phyloP scores from a whole-genome alignment of 2,113 vertebrate species.

The Halcyon malimbica region DNA sequence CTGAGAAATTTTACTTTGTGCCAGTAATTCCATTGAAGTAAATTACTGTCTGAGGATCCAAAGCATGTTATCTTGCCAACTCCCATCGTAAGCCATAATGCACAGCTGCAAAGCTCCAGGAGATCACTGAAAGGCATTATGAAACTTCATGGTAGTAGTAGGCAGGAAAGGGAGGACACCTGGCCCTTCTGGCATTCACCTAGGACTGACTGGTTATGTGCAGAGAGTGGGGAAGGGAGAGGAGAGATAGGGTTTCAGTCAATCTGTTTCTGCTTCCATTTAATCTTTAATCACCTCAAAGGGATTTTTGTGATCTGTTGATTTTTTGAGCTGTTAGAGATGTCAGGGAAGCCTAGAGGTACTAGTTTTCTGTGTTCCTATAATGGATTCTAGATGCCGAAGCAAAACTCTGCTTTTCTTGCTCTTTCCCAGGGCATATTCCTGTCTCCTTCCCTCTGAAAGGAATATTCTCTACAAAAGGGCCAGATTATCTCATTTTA shows the following conservation, averaged over 20 bases:
- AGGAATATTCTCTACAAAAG: neutral
- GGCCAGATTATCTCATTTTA: neutral
- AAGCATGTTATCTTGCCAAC: neutral
- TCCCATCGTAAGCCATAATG: neutral
- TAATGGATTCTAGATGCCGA: neutral
- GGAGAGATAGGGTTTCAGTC: neutral
- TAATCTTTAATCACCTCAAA: neutral
- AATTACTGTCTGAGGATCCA: constrained; percentile 12
- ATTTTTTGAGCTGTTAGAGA: neutral
- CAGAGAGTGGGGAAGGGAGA: neutral
- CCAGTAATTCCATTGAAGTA: constrained; percentile 7
- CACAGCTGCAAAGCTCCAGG: constrained; percentile 53
- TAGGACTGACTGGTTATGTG: neutral
- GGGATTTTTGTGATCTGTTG: neutral
- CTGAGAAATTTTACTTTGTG: neutral
- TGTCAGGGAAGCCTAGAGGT: neutral
- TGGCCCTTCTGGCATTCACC: constrained; percentile 25
- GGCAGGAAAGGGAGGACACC: constrained; percentile 32
- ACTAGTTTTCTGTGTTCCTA: neutral
- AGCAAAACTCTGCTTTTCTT: neutral
- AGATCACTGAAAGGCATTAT: constrained; percentile 4
- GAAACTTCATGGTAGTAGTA: neutral
- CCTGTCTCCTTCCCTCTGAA: neutral
- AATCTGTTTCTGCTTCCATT: neutral
- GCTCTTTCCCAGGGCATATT: neutral